phyloP scores from a whole-genome alignment of 2,888 invertebrate genomes.

The Drosophila neonasuta region DNA sequence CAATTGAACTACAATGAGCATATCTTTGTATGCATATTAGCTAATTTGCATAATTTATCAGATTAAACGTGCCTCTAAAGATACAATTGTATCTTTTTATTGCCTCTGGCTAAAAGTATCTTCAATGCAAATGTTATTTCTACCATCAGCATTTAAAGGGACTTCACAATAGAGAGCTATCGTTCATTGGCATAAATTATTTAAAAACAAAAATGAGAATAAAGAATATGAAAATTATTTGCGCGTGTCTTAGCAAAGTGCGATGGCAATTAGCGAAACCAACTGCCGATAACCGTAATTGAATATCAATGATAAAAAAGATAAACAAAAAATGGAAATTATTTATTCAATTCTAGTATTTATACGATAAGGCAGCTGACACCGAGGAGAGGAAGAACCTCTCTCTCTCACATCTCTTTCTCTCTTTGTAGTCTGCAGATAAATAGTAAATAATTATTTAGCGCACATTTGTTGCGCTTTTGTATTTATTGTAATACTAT shows the following conservation, averaged over 20 bases:
- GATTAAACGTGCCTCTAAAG: neutral
- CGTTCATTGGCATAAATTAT: slow-evolving; percentile 21
- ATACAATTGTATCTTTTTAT: neutral
- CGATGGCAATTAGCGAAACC: slow-evolving; percentile 51
- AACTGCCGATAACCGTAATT: slow-evolving; percentile 66
- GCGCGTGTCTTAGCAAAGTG: slow-evolving; percentile 48
- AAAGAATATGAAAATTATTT: slow-evolving; percentile 41
- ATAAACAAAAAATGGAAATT: slow-evolving; percentile 23
- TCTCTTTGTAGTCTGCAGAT: slow-evolving; percentile 17
- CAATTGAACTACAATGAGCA: slow-evolving; percentile 8
- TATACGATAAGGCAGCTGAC: slow-evolving; percentile 40
- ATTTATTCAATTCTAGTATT: slow-evolving; percentile 43
- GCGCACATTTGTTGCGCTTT: slow-evolving; percentile 46
- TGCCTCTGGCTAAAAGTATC: neutral
- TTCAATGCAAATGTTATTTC: neutral
- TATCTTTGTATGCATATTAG: neutral
- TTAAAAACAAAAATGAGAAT: slow-evolving; percentile 27
- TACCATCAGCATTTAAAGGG: neutral
- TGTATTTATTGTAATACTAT: slow-evolving; percentile 37
- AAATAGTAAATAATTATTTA: slow-evolving; percentile 59
- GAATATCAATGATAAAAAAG: slow-evolving; percentile 64
- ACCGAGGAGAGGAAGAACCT: neutral
- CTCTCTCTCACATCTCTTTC: too few relatives aligned
- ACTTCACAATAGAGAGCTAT: slow-evolving; percentile 5
- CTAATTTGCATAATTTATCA: slow-evolving; percentile 1